Base-by-base conservation (phyloP, 2,888 invertebrate species). In the Leptogaster cylindrica region DNA sequence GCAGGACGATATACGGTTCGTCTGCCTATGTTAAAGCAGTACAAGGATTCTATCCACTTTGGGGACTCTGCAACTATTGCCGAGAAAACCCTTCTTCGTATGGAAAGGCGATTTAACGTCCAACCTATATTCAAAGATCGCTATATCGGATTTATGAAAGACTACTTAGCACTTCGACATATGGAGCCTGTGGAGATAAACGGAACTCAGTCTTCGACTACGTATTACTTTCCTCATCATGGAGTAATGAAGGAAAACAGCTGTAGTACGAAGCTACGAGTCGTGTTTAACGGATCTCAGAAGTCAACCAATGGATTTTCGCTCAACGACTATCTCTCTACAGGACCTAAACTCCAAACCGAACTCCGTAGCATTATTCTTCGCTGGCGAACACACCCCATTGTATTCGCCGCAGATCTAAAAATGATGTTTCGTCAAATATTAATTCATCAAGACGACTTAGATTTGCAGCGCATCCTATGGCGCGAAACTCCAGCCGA, bases 231-330 rank as follows among this genome's bases (percentile, higher is more conserved):
- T 3, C 20, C 51, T 5, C 51, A 51, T 25, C 51, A 51, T 20
- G 51, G 51, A 18, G 2, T 51, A 23, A 25, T 51, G 5, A 51
- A 25, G n/a, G 25, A 23, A 3, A 5, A 48, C n/a, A 48, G 48
- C 16, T 3, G 4, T 20, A 25, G n/a, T 23, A 51, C 51, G 7
- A 51, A 51, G 20, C 25, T 51, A 5, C 3, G 51, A 5, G 51
- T 51, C 7, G 51, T 51, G 7, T 51, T 20, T 25, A 51, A 51
- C 7, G 51, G 51, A 23, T 51, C 51, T 27, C 14, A 20, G 7
- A 23, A 18, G 14, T 25, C 51, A 12, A 3, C 5, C 10, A 4
- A 2, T 3, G 51, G 51, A 5, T n/a, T 51, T 6, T 23, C 25
- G 25, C 12, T 39, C 6, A 39, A 39, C 12, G 39, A 39, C 6